Conservation (phyloP, 2,888 invertebrate genomes). For the Pristionchus entomophagus region DNA sequence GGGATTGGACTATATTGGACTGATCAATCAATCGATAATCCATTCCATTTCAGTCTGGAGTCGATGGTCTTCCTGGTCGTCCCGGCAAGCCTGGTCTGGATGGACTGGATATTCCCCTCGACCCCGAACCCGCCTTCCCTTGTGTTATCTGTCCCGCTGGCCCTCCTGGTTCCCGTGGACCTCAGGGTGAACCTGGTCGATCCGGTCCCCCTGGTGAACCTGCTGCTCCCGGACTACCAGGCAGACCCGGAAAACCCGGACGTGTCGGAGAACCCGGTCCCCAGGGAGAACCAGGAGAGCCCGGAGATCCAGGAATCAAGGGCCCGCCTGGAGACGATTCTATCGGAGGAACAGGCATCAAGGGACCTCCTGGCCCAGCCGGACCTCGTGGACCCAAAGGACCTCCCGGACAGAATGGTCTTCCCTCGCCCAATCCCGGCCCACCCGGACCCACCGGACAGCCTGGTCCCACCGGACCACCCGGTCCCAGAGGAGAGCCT, state of each 20-base stretch:
- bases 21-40: slow-evolving; percentile 2
- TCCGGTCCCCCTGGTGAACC: slow-evolving; percentile 70
- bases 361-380: slow-evolving; percentile 74
- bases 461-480: slow-evolving; percentile 69
- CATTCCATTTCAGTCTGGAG: slow-evolving; percentile 52
- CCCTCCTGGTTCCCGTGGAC: slow-evolving; percentile 72
- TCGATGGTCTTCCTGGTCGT: slow-evolving; percentile 64
- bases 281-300: slow-evolving; percentile 70
- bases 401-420: slow-evolving; percentile 73
- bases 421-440: slow-evolving; percentile 73
- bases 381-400: slow-evolving; percentile 75
- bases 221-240: slow-evolving; percentile 70
- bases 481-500: slow-evolving; percentile 74
- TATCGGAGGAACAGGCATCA: slow-evolving; percentile 74
- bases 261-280: slow-evolving; percentile 73
- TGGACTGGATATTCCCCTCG: slow-evolving; percentile 74
- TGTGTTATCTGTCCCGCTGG: slow-evolving; percentile 75
- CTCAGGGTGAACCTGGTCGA: slow-evolving; percentile 73
- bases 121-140: slow-evolving; percentile 75
- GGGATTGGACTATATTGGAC: neutral
- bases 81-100: slow-evolving; percentile 73
- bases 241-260: slow-evolving; percentile 72
- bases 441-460: slow-evolving; percentile 73
- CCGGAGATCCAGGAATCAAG: slow-evolving; percentile 72
- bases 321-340: slow-evolving; percentile 75